These are phyloP conservation scores for Choristoneura fumiferana DNA, from an alignment of 1,140 invertebrate genomes.

Conservation along the genomic window DNA sequence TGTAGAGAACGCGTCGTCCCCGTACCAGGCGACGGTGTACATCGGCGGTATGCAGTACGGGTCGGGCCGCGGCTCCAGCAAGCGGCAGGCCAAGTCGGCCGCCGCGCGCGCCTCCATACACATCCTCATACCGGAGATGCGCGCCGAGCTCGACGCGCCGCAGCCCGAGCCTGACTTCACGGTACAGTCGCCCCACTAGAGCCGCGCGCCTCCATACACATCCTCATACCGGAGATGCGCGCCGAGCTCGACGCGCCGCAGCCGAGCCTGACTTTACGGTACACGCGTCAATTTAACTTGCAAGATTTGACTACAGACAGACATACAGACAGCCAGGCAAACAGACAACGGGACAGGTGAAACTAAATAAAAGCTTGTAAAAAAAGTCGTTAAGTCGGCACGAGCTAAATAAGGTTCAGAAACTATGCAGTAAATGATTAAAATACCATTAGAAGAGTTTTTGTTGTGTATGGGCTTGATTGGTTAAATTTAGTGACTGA, in stretches of 20 bases:
- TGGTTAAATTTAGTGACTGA: too few species aligned
- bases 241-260: slow-evolving; percentile 76
- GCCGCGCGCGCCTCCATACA: slow-evolving; percentile 93
- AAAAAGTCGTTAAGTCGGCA: too few species aligned
- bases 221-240: slow-evolving; percentile 96
- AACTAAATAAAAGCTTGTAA: too few species aligned
- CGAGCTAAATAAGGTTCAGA: too few species aligned
- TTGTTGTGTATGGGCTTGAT: too few species aligned
- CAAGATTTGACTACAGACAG: too few species aligned
- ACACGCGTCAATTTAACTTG: too few species aligned
- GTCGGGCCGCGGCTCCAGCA: slow-evolving; percentile 92
- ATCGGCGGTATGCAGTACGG: slow-evolving; percentile 96
- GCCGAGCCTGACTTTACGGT: slow-evolving; percentile 83
- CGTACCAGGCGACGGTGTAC: slow-evolving; percentile 94
- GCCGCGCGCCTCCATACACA: slow-evolving; percentile 67
- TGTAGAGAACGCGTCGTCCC: slow-evolving; percentile 93
- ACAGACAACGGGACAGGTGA: too few species aligned
- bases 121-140: slow-evolving; percentile 96
- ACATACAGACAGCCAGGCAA: too few species aligned
- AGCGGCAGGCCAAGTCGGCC: slow-evolving; percentile 96
- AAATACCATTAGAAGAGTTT: too few species aligned
- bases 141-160: slow-evolving; percentile 79
- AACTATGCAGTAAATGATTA: too few species aligned
- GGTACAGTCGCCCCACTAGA: slow-evolving; percentile 59
- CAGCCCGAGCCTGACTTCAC: slow-evolving; percentile 81